Evolutionary conservation across 2,797 vertebrate genomes (phyloP).

Genomic region (Cyclopterus lumpus): DNA sequence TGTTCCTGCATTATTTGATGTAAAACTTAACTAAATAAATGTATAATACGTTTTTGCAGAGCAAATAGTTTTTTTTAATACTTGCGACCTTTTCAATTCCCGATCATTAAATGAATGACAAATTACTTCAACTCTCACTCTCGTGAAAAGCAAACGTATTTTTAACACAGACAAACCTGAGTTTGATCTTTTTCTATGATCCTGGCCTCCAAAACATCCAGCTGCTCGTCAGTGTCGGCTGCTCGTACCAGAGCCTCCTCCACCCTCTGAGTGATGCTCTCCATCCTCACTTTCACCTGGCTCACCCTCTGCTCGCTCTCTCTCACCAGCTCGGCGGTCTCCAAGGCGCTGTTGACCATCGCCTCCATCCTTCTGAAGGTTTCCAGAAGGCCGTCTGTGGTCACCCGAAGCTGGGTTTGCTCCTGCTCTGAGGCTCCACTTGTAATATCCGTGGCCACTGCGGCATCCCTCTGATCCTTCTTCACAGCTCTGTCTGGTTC

Average conservation of each 20-base stretch:
- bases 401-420: slow-evolving; percentile 41
- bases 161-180: slow-evolving; percentile 57
- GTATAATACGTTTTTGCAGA: background rate
- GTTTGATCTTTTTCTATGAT: slow-evolving; percentile 24
- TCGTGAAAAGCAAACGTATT: background rate
- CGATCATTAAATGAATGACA: background rate
- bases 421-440: slow-evolving; percentile 40
- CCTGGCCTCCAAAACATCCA: slow-evolving; percentile 55
- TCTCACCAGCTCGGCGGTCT: slow-evolving; percentile 65
- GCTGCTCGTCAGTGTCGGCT: slow-evolving; percentile 57
- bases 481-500: slow-evolving; percentile 23
- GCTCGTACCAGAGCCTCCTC: slow-evolving; percentile 70
- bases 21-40: background rate
- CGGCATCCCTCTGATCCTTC: slow-evolving; percentile 68
- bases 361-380: slow-evolving; percentile 71
- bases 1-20: too few relatives aligned
- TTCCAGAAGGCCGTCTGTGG: slow-evolving; percentile 61
- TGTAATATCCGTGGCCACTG: slow-evolving; percentile 59
- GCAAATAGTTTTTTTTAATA: background rate
- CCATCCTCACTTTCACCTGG: slow-evolving; percentile 66
- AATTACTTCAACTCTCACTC: background rate
- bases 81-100: background rate
- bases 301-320: slow-evolving; percentile 68
- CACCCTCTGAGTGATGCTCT: slow-evolving; percentile 71
- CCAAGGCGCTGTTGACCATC: slow-evolving; percentile 68